These are phyloP conservation scores for Xerus rutilus DNA, from an alignment of 2,797 vertebrate species.

Conservation along the genomic window DNA sequence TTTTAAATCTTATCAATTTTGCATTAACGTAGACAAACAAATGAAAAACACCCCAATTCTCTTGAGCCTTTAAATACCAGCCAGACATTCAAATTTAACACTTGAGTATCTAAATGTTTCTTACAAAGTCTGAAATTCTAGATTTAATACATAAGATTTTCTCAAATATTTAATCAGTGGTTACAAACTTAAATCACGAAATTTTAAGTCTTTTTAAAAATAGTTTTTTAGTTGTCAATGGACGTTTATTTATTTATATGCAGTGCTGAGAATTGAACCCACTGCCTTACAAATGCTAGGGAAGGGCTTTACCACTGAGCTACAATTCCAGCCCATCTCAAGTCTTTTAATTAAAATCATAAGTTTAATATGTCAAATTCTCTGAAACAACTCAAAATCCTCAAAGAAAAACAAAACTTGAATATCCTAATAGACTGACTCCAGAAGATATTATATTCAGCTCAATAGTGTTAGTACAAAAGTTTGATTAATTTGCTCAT, in stretches of 20 bases:
- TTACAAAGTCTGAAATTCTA: background rate
- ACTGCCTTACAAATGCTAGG: no score
- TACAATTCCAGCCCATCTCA: background rate
- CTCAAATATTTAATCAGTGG: background rate
- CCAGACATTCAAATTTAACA: background rate
- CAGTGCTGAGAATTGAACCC: no score
- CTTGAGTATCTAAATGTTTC: constrained; percentile 2
- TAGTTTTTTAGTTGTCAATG: no score
- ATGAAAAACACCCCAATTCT: background rate
- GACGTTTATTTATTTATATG: no score
- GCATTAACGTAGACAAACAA: background rate
- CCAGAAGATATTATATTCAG: background rate
- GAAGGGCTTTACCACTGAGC: no score
- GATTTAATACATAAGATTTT: background rate
- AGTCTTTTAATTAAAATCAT: constrained; percentile 24
- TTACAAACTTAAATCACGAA: constrained; percentile 13
- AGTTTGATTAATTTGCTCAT: constrained; percentile 21
- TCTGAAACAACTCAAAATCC: background rate
- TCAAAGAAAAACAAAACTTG: constrained; percentile 40
- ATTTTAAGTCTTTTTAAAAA: background rate
- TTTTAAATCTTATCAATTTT: constrained; percentile 38
- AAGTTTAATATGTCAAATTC: background rate
- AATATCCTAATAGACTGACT: background rate
- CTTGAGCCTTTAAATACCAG: constrained; percentile 30
- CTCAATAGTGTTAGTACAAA: background rate